These are phyloP conservation scores for Gastracanthus pulcherrimus DNA, from an alignment of 2,888 invertebrate species.

Conservation along the genomic window DNA sequence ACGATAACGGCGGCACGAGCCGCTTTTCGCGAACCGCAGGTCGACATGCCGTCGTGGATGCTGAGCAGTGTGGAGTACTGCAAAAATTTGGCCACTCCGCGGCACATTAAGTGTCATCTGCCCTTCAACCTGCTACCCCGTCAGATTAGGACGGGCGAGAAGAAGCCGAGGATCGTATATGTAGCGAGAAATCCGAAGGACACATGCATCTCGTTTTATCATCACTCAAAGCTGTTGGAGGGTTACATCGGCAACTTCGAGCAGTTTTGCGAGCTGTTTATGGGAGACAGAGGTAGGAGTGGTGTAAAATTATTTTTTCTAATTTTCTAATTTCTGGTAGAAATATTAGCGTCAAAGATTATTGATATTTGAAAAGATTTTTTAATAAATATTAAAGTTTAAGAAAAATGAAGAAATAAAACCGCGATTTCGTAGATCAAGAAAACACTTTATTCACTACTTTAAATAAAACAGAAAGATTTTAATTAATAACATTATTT, in stretches of 20 bases:
- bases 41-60: constrained; percentile 14
- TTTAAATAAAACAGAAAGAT: too few species aligned
- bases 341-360: too few species aligned
- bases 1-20: neutral
- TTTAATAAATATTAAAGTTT: too few species aligned
- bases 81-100: constrained; percentile 77
- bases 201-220: constrained; percentile 84
- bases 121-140: constrained; percentile 81
- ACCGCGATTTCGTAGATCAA: too few species aligned
- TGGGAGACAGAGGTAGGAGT: constrained; percentile 81
- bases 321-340: too few species aligned
- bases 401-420: too few species aligned
- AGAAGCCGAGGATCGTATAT: constrained; percentile 82
- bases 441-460: too few species aligned
- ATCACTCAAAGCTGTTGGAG: constrained; percentile 82
- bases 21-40: neutral
- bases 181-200: constrained; percentile 87
- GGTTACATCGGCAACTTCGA: constrained; percentile 80
- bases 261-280: constrained; percentile 82
- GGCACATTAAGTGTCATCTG: constrained; percentile 83
- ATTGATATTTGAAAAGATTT: too few species aligned
- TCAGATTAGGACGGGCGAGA: constrained; percentile 75
- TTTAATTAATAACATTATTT: too few species aligned
- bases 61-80: constrained; percentile 70
- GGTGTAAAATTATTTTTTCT: too few species aligned